A percentile compares a stretch with the other conserved stretches of the same genome.
phyloP scores from a whole-genome alignment of 2,888 invertebrate genomes.

The Atherix ibis region DNA sequence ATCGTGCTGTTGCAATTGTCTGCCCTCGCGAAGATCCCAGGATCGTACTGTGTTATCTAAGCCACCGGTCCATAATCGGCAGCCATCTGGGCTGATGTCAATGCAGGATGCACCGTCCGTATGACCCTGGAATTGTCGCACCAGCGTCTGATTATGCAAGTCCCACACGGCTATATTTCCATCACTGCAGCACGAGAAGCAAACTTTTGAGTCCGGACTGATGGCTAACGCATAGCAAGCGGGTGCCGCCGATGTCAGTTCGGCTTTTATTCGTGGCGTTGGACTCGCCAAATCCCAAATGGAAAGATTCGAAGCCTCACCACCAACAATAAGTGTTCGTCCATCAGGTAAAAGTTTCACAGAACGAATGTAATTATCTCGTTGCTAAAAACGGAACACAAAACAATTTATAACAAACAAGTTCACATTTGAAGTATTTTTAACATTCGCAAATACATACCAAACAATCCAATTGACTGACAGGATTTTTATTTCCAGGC shows the following conservation, averaged over 20 bases:
- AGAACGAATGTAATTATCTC: constrained; percentile 90
- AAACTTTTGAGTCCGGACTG: constrained; percentile 91
- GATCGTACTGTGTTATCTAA: constrained; percentile 92
- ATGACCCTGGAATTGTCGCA: constrained; percentile 89
- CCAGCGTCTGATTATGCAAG: constrained; percentile 75
- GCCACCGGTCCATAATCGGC: constrained; percentile 82
- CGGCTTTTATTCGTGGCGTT: constrained; percentile 83
- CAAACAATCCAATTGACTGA: constrained; percentile 75
- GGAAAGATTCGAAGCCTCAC: constrained; percentile 87
- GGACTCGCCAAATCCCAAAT: constrained; percentile 92
- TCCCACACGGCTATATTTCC: constrained; percentile 98
- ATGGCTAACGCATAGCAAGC: constrained; percentile 97
- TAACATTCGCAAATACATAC: constrained; percentile 36
- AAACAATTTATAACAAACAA: constrained; percentile 2
- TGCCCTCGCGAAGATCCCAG: constrained; percentile 88
- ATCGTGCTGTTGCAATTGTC: constrained; percentile 89
- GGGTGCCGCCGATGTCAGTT: constrained; percentile 78
- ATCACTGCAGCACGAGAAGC: constrained; percentile 97
- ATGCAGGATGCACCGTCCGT: constrained; percentile 97
- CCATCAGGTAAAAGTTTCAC: constrained; percentile 91
- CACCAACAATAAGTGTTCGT: constrained; percentile 86
- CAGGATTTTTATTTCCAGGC: constrained; percentile 58
- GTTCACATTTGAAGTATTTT: neutral
- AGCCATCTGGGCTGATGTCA: constrained; percentile 88
- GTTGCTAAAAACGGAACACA: constrained; percentile 44